Percentiles rank a stretch among this genome's conserved stretches.
Conservation (phyloP, 2,113 vertebrate species). For the Pampusana beccarii region DNA sequence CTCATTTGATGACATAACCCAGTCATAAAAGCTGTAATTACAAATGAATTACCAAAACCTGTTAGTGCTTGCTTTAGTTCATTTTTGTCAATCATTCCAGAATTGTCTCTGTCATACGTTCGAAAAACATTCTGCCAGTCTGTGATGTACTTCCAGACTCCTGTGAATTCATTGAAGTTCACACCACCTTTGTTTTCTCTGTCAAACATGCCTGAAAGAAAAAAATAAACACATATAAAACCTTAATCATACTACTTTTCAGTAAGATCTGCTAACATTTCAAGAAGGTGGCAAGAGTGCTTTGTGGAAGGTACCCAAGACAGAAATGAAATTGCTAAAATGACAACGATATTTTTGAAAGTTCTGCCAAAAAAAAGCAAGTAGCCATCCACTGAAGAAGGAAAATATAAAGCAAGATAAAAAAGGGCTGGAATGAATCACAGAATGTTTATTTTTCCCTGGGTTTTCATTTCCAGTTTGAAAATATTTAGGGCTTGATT, state of each 20-base stretch:
- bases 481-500: background rate
- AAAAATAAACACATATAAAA: background rate
- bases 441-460: background rate
- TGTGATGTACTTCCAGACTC: slow-evolving; percentile 98
- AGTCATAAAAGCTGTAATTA: slow-evolving; percentile 27
- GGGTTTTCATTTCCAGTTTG: background rate
- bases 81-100: slow-evolving; percentile 96
- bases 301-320: background rate
- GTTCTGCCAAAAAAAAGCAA: background rate
- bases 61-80: slow-evolving; percentile 97
- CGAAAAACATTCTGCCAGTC: slow-evolving; percentile 99
- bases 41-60: slow-evolving; percentile 91
- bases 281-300: background rate
- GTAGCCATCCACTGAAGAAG: background rate
- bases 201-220: slow-evolving; percentile 94
- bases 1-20: background rate
- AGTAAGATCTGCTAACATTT: background rate
- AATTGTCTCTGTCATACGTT: slow-evolving; percentile 96
- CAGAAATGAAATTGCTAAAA: background rate
- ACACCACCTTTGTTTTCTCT: slow-evolving; percentile 96
- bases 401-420: background rate
- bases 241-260: background rate
- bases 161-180: slow-evolving; percentile 95
- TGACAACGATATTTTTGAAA: background rate
- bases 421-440: background rate